Base-by-base conservation (phyloP, 2,113 vertebrate genomes). In the Seriola aureovittata region DNA sequence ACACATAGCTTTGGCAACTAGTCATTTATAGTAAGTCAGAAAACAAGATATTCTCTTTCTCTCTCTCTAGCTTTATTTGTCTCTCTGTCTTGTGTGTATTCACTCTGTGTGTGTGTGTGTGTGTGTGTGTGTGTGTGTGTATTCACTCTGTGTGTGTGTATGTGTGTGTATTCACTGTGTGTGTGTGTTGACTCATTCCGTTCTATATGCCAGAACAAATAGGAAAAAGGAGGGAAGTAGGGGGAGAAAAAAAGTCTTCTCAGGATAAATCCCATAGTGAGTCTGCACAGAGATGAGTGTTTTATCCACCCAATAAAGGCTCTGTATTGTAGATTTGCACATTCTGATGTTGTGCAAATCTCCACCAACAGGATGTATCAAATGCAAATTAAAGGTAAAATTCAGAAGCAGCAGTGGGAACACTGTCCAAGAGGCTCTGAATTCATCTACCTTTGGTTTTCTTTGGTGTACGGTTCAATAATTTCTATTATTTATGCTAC, bases 201-300 rank as follows among this genome's bases (percentile, higher is more conserved):
- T n/a, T 21, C 50, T 52, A 21, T 52, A 17, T n/a, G 19, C 50
- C 74, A 81, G 69, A 82, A 71, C 65, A 78, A 82, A 82, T 52
- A 73, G 48, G 63, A 77, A 78, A 57, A 78, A 57, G 40, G 55
- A 64, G 50, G 68, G 59, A 46, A 67, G 81, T 0, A 25, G 54
- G n/a, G n/a, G n/a, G n/a, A 57, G 17, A 57, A 23, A 23, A 23
- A 25, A 40, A 12, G 48, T 71, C 21, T 73, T 50, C 57, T 81
- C 63, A 68, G 67, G 29, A 50, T 62, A 82, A 72, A 74, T 81
- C 59, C 64, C 44, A 81, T 21, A 52, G 63, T 55, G 58, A 29
- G 40, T 4, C 63, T 55, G 5, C 40, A 19, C 10, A 13, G 21
- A 74, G 8, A 40, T 9, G 52, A 21, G n/a, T 9, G 21, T 57